Evolutionary conservation across 2,888 invertebrate genomes (phyloP).

Genomic region (Scaptomyza polygonia): DNA sequence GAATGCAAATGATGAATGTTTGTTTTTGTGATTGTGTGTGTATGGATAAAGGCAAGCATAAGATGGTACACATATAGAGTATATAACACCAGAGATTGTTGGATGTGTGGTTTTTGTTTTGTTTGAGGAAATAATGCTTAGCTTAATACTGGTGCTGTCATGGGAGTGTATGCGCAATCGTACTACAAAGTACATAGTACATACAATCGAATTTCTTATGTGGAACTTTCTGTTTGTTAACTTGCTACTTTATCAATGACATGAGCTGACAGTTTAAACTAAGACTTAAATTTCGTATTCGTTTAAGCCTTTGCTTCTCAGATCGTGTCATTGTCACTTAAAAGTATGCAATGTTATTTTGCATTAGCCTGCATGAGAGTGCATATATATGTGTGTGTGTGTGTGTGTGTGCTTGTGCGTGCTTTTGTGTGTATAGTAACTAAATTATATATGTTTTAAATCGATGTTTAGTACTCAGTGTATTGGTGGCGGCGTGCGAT

Average conservation of each 20-base stretch:
- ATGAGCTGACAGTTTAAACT: conserved; percentile 5
- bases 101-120: conserved; percentile 9
- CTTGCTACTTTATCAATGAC: conserved; percentile 28
- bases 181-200: conserved; percentile 47
- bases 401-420: conserved; percentile 14
- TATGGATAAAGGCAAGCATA: conserved; percentile 41
- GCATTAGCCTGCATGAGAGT: conserved; percentile 35
- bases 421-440: conserved; percentile 51
- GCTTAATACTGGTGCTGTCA: conserved; percentile 78
- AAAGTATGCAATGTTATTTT: conserved; percentile 60
- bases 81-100: conserved; percentile 49
- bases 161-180: conserved; percentile 69
- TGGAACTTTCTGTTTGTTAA: conserved; percentile 34
- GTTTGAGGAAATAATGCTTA: conserved; percentile 58
- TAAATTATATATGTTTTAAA: conserved; percentile 54
- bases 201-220: conserved; percentile 29
- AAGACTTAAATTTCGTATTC: no score
- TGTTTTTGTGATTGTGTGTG: neutral
- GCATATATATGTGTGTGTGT: conserved; percentile 9
- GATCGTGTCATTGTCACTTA: conserved; percentile 21
- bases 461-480: conserved; percentile 64
- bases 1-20: conserved; percentile 28
- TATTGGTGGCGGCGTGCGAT: conserved; percentile 84
- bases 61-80: conserved; percentile 27
- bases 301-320: neutral